Conservation (phyloP, 2,888 invertebrate genomes). For the Acrobasis repandana region DNA sequence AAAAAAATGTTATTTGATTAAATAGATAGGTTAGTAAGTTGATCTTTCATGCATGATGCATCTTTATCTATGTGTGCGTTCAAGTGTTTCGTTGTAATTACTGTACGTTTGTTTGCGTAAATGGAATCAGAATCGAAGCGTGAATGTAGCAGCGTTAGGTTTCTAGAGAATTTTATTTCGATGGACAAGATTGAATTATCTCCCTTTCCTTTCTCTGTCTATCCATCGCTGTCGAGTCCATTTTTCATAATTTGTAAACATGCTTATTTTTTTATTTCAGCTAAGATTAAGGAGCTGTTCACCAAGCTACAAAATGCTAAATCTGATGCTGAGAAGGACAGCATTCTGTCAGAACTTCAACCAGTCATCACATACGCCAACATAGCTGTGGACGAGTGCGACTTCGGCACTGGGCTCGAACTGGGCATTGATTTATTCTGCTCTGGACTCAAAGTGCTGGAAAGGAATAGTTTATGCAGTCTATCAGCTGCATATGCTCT, state of each 20-base stretch:
- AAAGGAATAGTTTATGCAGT: conserved; percentile 85
- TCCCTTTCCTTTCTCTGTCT: too few species aligned
- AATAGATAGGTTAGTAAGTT: too few species aligned
- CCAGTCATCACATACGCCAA: conserved; percentile 91
- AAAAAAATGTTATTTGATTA: too few species aligned
- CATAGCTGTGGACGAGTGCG: conserved; percentile 97
- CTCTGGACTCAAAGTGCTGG: conserved; percentile 87
- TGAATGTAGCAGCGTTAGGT: too few species aligned
- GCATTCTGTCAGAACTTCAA: conserved; percentile 87
- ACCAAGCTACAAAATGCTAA: conserved; percentile 84
- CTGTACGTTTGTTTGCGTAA: too few species aligned
- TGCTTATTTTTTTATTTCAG: conserved; percentile 64
- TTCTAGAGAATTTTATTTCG: too few species aligned
- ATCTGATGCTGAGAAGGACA: conserved; percentile 82
- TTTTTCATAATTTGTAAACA: not conserved
- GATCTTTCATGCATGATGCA: too few species aligned
- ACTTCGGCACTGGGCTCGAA: conserved; percentile 96
- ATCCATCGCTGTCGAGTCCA: not conserved
- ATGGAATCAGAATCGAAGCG: too few species aligned
- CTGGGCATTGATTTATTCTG: conserved; percentile 93
- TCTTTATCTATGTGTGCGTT: too few species aligned
- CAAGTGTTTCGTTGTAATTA: too few species aligned
- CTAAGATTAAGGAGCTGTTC: conserved; percentile 86
- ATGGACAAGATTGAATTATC: too few species aligned
- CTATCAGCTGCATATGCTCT: conserved; percentile 90